Percentiles rank a stretch among this genome's conserved stretches.
phyloP scores from a whole-genome alignment of 2,888 invertebrate genomes.

The Mesodorylaimus sp. region DNA sequence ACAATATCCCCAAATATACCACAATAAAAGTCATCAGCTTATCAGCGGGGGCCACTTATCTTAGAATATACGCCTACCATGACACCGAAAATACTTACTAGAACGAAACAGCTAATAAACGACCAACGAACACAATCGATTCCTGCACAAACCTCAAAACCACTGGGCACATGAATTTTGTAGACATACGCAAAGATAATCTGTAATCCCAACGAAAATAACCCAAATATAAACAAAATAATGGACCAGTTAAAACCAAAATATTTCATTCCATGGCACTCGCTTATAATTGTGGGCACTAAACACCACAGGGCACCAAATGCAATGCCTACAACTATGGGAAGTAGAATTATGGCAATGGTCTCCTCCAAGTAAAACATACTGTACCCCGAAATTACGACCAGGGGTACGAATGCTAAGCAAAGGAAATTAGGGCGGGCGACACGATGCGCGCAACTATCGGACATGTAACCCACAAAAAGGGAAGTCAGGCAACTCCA shows the following conservation, averaged over 20 bases:
- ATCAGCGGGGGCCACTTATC: too few species aligned
- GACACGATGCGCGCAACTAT: background rate
- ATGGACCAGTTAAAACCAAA: background rate
- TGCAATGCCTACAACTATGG: background rate
- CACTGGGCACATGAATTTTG: background rate
- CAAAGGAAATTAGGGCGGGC: background rate
- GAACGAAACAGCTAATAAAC: too few species aligned
- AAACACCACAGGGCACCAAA: background rate
- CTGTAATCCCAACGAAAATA: background rate
- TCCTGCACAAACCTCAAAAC: background rate
- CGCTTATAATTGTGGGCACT: background rate
- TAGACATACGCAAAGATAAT: background rate
- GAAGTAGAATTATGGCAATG: background rate
- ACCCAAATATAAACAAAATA: background rate
- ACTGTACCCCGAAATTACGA: background rate
- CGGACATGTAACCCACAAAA: background rate
- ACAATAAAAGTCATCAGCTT: too few species aligned
- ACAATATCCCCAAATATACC: too few species aligned
- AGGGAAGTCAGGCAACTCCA: background rate
- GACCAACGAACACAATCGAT: background rate
- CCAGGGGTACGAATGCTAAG: background rate
- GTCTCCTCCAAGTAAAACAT: background rate
- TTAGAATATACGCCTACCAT: too few species aligned
- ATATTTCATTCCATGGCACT: background rate
- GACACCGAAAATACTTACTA: too few species aligned